A percentile compares a stretch with the other conserved stretches of the same genome.
These are phyloP conservation scores for Betta splendens DNA, from an alignment of 2,797 vertebrate species.

Conservation along the genomic window DNA sequence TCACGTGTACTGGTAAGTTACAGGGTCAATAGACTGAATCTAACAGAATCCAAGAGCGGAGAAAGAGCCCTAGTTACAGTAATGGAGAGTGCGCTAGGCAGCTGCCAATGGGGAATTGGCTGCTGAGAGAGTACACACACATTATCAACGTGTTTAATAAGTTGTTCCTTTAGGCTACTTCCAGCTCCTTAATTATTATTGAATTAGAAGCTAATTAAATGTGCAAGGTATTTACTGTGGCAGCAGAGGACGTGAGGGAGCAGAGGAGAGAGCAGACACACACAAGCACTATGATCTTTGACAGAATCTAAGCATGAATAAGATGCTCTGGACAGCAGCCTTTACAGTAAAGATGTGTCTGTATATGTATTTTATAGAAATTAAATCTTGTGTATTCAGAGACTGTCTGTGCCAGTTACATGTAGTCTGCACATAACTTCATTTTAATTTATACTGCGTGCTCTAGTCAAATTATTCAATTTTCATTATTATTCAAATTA, in stretches of 20 bases:
- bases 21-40: slow-evolving; percentile 13
- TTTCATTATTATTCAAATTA: too few species aligned
- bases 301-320: background rate
- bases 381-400: too few species aligned
- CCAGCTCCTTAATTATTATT: slow-evolving; percentile 75
- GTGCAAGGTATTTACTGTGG: slow-evolving; percentile 63
- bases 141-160: slow-evolving; percentile 73
- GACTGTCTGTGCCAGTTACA: too few species aligned
- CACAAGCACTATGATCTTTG: slow-evolving; percentile 7
- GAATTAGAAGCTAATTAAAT: slow-evolving; percentile 78
- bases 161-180: slow-evolving; percentile 65
- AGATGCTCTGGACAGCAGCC: too few species aligned
- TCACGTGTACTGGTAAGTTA: slow-evolving; percentile 7
- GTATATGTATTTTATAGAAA: too few species aligned
- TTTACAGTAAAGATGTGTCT: too few species aligned
- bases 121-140: slow-evolving; percentile 40
- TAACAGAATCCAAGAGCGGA: slow-evolving; percentile 22
- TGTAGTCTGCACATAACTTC: too few species aligned
- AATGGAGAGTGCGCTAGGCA: slow-evolving; percentile 29
- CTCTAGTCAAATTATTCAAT: too few species aligned
- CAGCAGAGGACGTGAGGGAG: slow-evolving; percentile 34
- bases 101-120: slow-evolving; percentile 37
- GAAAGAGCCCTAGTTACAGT: slow-evolving; percentile 31
- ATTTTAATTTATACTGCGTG: too few species aligned
- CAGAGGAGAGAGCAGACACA: slow-evolving; percentile 17